Evolutionary conservation across 2,113 vertebrate genomes (phyloP), one percentile per base, ranked within the genome.

Genomic region (Arenaria interpres): DNA sequence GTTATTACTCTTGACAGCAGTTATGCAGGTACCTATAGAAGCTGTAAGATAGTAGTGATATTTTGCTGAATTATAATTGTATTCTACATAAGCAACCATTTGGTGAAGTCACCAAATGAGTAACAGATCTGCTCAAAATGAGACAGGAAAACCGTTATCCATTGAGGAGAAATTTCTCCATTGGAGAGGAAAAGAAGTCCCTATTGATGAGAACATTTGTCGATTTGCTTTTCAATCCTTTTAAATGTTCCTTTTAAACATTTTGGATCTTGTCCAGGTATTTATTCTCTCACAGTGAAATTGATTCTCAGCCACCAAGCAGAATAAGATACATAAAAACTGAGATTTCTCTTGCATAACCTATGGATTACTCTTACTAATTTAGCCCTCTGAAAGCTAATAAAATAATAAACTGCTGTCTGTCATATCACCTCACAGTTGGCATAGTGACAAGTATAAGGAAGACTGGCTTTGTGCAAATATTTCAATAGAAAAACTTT

Each of bases 31-130:
- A 15, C 4, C 13, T 41, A 10, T 3, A 41, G 8, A 35, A 51
- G 12, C 4, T 53, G 3, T 7, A 28, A 18, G 9, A 5, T 35
- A 13, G 3, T 16, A 64, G 5, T 0, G 0, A 28, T 3, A 4
- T 64, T 79, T 37, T 30, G 6, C 8, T 74, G 30, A 77, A 62
- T 39, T 67, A 23, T 14, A 15, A 20, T 54, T 84, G 2, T 18
- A 10, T 62, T 62, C 12, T 22, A 66, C 21, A 27, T 43, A 64
- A 77, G 30, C 10, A 54, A 25, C 2, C 6, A 8, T 17, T 57
- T 32, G 6, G 1, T 84, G 22, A 86, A 48, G 30, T 41, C 9
- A 39, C 3, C 9, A 46, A 43, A 37, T 30, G 43, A 41, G 5
- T 39, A 27, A 50, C 80, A 59, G 1, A 35, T 3, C 4, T 12